Evolutionary conservation across 2,113 vertebrate genomes (phyloP), one percentile per base, ranked within the genome.

Genomic region (Salvelinus sp.): DNA sequence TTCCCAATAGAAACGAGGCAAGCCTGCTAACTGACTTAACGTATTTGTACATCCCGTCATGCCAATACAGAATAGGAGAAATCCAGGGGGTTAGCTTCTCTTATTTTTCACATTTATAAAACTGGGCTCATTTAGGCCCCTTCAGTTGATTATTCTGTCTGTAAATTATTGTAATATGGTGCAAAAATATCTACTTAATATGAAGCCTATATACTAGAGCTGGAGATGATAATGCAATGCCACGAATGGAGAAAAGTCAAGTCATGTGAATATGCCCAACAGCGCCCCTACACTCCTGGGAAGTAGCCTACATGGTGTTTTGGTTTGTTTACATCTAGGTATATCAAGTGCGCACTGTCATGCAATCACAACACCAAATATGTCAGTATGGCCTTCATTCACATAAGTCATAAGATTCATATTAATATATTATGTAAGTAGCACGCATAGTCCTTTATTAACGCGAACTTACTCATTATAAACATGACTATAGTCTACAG

Each of bases 291-390:
- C 85, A 62, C 66, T 72, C 48, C 76, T 66, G 64, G 65, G 73
- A 75, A 12, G 38, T 44, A 44, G 9, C 38, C 38, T 44, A 44
- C 38, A 76, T 57, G 5, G 6, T 57, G 18, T 57, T 20, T 28
- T 28, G 68, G 30, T 80, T 85, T 87, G 87, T 92, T 91, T 90
- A 91, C 82, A 83, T 86, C 81, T 44, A 12, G 38, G 38, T 44
- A 44, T 83, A 82, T 84, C 77, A 88, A 92, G 89, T 92, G 91
- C 91, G 91, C 89, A 92, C 88, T 84, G 79, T 79, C 50, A 79
- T 83, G 14, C 38, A 38, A 12, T 70, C 6, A 20, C 38, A 44
- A 12, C 54, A 57, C 3, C 13, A 57, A 57, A 38, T 38, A 25
- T 73, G 16, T 58, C 73, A 58, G 67, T 50, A 65, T 76, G 22